These are phyloP conservation scores for Oeneis ivallda DNA, from an alignment of 2,888 invertebrate species.

Conservation along the genomic window DNA sequence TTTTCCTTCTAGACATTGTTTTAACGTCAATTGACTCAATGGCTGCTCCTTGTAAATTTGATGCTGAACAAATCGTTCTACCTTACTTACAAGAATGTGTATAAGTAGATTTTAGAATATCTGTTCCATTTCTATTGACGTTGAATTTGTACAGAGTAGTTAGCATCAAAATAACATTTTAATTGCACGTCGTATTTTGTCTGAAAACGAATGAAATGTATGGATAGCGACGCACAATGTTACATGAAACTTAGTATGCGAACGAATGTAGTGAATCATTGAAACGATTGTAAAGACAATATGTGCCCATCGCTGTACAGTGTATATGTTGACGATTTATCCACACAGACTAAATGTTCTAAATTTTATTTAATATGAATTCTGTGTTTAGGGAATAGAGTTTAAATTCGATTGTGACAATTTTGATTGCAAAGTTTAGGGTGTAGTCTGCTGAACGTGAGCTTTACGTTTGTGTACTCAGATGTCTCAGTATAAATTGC, in stretches of 20 bases:
- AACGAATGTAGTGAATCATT: conserved; percentile 4
- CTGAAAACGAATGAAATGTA: neutral
- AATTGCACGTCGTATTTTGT: conserved; percentile 6
- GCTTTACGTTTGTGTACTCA: neutral
- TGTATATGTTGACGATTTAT: conserved; percentile 58
- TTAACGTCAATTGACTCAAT: neutral
- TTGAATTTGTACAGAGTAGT: conserved; percentile 17
- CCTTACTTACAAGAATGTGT: neutral
- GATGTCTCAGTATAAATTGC: neutral
- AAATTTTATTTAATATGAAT: conserved; percentile 15
- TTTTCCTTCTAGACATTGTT: neutral
- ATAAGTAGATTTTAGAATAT: conserved; percentile 12
- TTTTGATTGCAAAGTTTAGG: neutral
- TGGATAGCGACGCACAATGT: conserved; percentile 14
- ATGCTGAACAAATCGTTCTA: neutral
- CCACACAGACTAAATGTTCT: conserved; percentile 44
- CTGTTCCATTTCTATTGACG: conserved; percentile 6
- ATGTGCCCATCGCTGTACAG: conserved; percentile 54
- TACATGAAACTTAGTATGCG: conserved; percentile 12
- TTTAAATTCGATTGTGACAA: conserved; percentile 24
- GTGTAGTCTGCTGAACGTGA: neutral
- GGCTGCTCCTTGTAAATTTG: conserved; percentile 1
- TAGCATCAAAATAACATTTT: conserved; percentile 11
- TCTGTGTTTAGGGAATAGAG: conserved; percentile 28
- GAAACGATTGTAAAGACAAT: conserved; percentile 23